Evolutionary conservation across 2,888 invertebrate genomes (phyloP).

Genomic region (Hanleya hanleyi): DNA sequence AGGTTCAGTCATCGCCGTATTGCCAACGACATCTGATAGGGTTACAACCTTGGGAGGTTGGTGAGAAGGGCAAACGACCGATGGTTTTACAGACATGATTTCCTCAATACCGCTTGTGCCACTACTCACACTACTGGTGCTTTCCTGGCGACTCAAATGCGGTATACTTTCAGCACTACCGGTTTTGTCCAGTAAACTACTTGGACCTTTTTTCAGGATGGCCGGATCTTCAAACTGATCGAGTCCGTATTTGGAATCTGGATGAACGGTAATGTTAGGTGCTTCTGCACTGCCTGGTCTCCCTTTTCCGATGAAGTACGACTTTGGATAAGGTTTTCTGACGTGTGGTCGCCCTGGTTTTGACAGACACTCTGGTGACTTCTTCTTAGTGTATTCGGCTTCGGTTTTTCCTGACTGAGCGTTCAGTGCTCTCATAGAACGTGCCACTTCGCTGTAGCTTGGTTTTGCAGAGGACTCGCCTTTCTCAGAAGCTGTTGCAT

Average conservation of each 20-base stretch:
- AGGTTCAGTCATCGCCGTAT: too few species aligned
- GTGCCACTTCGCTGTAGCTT: conserved; percentile 6
- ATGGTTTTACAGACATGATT: conserved; percentile 42
- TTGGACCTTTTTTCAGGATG: not conserved
- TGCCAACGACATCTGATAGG: too few species aligned
- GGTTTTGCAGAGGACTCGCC: not conserved
- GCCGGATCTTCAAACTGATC: conserved; percentile 59
- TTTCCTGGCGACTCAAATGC: conserved; percentile 46
- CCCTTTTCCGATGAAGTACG: not conserved
- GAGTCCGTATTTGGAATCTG: conserved; percentile 66
- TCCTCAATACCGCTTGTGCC: conserved; percentile 61
- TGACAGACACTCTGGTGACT: not conserved
- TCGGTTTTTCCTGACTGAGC: not conserved
- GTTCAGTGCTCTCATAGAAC: not conserved
- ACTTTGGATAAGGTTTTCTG: not conserved
- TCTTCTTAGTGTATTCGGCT: not conserved
- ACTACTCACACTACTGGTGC: conserved; percentile 58
- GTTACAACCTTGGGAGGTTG: too few species aligned
- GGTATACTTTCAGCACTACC: conserved; percentile 45
- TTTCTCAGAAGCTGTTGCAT: not conserved
- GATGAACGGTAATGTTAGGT: conserved; percentile 18
- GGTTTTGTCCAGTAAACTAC: conserved; percentile 11
- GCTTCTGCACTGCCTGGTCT: not conserved
- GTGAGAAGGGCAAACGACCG: too few species aligned
- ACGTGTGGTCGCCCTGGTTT: not conserved